Evolutionary conservation across 2,888 invertebrate species (phyloP).

Genomic region (Spisula subtruncata): DNA sequence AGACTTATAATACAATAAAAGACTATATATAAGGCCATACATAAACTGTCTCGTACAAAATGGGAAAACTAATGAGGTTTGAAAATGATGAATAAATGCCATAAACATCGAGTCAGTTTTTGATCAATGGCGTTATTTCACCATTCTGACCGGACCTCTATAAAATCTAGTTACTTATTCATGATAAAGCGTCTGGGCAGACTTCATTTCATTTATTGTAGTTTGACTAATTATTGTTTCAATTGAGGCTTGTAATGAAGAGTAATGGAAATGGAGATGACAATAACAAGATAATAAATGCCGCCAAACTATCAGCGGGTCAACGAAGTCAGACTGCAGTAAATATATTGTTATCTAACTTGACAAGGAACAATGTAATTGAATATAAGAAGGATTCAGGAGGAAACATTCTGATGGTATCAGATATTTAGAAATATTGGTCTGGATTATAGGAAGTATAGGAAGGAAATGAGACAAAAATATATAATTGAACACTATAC

Average conservation of each 20-base stretch:
- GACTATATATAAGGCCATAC: background rate
- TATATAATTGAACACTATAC: too few species aligned
- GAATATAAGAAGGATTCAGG: background rate
- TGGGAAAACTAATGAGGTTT: background rate
- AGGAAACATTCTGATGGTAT: background rate
- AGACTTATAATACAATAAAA: background rate
- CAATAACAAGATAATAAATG: conserved; percentile 10
- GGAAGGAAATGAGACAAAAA: background rate
- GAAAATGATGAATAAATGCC: background rate
- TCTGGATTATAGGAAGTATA: background rate
- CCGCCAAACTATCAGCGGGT: background rate
- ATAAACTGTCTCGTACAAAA: background rate
- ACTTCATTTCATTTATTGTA: background rate
- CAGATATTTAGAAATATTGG: background rate
- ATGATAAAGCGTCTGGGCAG: conserved; percentile 4
- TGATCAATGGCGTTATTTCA: background rate
- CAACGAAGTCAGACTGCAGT: background rate
- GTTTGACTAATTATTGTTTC: conserved; percentile 14
- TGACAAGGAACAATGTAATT: conserved; percentile 8
- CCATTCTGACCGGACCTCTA: background rate
- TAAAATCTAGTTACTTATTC: conserved; percentile 24
- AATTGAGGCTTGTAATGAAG: background rate
- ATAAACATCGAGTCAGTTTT: background rate
- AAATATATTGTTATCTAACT: background rate
- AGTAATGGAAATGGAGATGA: background rate